These are phyloP conservation scores for Drosophila equinoxialis DNA, from an alignment of 1,140 invertebrate species.

Conservation along the genomic window DNA sequence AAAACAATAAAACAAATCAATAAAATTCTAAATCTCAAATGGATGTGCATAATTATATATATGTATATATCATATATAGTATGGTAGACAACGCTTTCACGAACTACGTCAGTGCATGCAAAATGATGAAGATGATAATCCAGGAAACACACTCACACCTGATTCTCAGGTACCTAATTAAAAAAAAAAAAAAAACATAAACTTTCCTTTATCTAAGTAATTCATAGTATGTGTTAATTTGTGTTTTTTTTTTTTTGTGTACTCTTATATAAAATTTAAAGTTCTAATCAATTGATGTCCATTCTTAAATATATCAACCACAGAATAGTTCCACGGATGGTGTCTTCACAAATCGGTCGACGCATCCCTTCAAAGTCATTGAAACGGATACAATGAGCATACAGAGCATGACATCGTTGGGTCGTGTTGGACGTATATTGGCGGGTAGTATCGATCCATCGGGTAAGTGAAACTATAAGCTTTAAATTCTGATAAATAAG, in stretches of 20 bases:
- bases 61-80: constrained; percentile 63
- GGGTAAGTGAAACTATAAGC: constrained; percentile 46
- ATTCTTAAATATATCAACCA: constrained; percentile 38
- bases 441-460: constrained; percentile 86
- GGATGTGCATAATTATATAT: constrained; percentile 46
- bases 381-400: constrained; percentile 93
- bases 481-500: no score
- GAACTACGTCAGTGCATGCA: constrained; percentile 93
- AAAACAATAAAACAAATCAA: constrained; percentile 34
- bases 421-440: constrained; percentile 90
- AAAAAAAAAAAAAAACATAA: constrained; percentile 12
- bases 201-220: constrained; percentile 18
- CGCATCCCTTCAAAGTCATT: constrained; percentile 91
- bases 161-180: constrained; percentile 89
- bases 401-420: constrained; percentile 93
- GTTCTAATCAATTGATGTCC: constrained; percentile 6
- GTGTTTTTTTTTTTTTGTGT: constrained; percentile 23
- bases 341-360: constrained; percentile 84
- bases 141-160: constrained; percentile 87
- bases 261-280: constrained; percentile 6
- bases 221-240: constrained; percentile 16
- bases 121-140: constrained; percentile 90
- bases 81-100: constrained; percentile 88
- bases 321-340: constrained; percentile 85
- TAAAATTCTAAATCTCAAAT: constrained; percentile 47